Conservation (phyloP, 2,113 vertebrate genomes). For the Gopherus evgoodei region DNA sequence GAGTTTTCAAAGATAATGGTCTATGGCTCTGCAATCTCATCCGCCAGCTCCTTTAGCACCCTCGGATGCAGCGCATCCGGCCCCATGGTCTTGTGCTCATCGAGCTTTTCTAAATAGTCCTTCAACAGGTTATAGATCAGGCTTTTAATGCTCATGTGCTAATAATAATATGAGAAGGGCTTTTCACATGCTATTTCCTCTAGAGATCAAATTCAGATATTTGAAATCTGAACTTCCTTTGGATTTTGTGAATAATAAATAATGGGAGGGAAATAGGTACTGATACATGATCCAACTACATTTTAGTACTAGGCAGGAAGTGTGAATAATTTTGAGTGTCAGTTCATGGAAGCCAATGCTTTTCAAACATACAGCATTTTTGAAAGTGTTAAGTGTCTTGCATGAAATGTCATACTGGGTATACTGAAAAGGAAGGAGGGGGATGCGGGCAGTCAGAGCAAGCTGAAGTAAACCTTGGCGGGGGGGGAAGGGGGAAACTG, state of each 20-base stretch:
- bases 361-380: neutral
- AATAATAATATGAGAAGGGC: constrained; percentile 58
- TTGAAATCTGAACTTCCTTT: constrained; percentile 70
- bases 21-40: too few species aligned
- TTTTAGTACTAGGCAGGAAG: constrained; percentile 63
- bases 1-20: too few species aligned
- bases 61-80: too few species aligned
- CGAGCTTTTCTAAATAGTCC: too few species aligned
- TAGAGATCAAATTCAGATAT: constrained; percentile 64
- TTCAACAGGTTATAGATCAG: neutral
- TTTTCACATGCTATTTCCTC: constrained; percentile 69
- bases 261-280: constrained; percentile 29
- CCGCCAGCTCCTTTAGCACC: too few species aligned
- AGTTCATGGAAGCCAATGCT: neutral
- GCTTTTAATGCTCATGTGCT: constrained; percentile 42
- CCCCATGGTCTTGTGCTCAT: too few species aligned
- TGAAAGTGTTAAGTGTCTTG: neutral
- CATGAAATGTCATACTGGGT: neutral
- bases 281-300: constrained; percentile 53
- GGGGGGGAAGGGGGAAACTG: neutral
- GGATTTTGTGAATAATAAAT: constrained; percentile 49
- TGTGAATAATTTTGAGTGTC: constrained; percentile 18
- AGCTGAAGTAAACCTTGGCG: neutral
- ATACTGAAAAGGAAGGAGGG: neutral
- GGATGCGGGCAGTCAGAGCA: neutral